phyloP scores from a whole-genome alignment of 92 coral and sea anemone genomes.

The Phymanthus crucifer region DNA sequence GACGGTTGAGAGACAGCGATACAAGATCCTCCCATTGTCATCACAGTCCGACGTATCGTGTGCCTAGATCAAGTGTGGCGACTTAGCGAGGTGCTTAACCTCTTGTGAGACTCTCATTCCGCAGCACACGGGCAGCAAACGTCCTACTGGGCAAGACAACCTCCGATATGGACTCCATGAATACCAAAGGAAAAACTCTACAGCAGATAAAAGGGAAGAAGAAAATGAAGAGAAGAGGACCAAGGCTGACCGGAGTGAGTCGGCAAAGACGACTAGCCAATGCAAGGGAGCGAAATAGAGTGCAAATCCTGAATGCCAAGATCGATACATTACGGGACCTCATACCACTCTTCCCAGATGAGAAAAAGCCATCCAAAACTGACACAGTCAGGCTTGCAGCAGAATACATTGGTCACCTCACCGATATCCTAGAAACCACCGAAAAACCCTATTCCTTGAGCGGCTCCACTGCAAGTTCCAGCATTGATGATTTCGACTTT shows the following conservation, averaged over 20 bases:
- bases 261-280: slow-evolving; percentile 82
- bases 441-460: slow-evolving; percentile 38
- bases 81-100: slow-evolving; percentile 29
- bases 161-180: slow-evolving; percentile 17
- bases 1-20: slow-evolving; percentile 43
- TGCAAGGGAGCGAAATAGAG: slow-evolving; percentile 78
- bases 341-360: slow-evolving; percentile 86
- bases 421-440: slow-evolving; percentile 73
- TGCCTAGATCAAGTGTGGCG: slow-evolving; percentile 26
- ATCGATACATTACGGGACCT: slow-evolving; percentile 75
- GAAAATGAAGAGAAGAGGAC: slow-evolving; percentile 79
- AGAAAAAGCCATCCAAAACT: slow-evolving; percentile 87
- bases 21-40: slow-evolving; percentile 43
- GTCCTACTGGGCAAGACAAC: neutral
- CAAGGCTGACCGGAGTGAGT: slow-evolving; percentile 85
- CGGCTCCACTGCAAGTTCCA: slow-evolving; percentile 1
- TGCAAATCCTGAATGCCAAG: slow-evolving; percentile 74
- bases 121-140: neutral
- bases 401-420: slow-evolving; percentile 74
- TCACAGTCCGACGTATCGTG: slow-evolving; percentile 23
- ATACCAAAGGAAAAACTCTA: slow-evolving; percentile 17
- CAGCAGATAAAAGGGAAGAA: slow-evolving; percentile 44
- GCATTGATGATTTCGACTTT: slow-evolving; percentile 27
- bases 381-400: slow-evolving; percentile 88
- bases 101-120: slow-evolving; percentile 6